phyloP scores from a whole-genome alignment of 2,797 vertebrate species.

The Astyanax mexicanus region DNA sequence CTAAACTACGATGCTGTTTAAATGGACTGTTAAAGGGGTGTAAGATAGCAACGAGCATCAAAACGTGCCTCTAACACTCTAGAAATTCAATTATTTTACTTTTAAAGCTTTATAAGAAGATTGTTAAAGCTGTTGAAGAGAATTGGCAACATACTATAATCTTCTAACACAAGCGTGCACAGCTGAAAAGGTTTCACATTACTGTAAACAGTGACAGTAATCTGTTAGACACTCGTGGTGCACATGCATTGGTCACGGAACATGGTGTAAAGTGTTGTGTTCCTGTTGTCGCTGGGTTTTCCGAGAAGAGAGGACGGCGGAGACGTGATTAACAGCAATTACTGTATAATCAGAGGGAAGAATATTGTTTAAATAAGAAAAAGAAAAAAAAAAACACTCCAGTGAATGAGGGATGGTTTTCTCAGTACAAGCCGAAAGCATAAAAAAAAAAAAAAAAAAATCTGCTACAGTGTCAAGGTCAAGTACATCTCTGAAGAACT shows the following conservation, averaged over 20 bases:
- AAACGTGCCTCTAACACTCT: too few relatives aligned
- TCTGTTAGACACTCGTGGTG: too few relatives aligned
- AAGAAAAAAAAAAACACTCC: background rate
- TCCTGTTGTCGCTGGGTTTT: background rate
- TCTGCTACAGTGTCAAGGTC: conserved; percentile 7
- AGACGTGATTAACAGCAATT: background rate
- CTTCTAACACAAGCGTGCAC: too few relatives aligned
- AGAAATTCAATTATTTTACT: too few relatives aligned
- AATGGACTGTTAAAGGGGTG: too few relatives aligned
- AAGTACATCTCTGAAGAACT: background rate
- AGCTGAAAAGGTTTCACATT: too few relatives aligned
- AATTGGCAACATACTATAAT: too few relatives aligned
- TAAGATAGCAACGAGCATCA: too few relatives aligned
- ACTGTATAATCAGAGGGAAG: background rate
- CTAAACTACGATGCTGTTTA: too few relatives aligned
- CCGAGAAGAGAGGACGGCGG: background rate
- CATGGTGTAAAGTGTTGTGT: background rate
- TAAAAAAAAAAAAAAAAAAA: background rate
- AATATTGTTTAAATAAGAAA: background rate
- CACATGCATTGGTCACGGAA: background rate
- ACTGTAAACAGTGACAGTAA: too few relatives aligned
- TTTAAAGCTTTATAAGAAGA: too few relatives aligned
- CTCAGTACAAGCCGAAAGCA: background rate
- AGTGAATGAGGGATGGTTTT: background rate
- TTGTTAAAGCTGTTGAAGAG: too few relatives aligned